phyloP scores from a whole-genome alignment of 1,140 invertebrate genomes.

The Neodiprion virginianus region DNA sequence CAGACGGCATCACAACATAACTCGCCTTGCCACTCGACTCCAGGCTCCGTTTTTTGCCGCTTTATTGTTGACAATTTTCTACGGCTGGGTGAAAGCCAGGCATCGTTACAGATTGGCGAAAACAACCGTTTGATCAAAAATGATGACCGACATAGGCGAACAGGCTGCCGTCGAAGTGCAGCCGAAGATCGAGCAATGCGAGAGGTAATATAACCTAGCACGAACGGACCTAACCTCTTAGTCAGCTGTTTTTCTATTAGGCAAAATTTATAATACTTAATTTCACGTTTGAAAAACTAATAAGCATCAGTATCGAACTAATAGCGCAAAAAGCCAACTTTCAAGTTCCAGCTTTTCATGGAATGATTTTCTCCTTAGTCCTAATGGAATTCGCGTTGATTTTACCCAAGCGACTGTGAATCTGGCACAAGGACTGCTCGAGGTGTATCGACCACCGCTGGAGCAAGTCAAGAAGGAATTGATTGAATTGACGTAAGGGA shows the following conservation, averaged over 20 bases:
- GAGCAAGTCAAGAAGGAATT: constrained; percentile 52
- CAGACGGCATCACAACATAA: too few relatives aligned
- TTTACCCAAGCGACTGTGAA: constrained; percentile 44
- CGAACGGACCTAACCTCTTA: neutral
- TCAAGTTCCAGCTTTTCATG: constrained; percentile 11
- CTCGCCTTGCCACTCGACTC: too few relatives aligned
- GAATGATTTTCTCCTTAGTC: constrained; percentile 17
- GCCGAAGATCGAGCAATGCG: constrained; percentile 27
- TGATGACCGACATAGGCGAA: constrained; percentile 52
- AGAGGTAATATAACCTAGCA: constrained; percentile 47
- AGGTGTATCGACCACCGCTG: constrained; percentile 46
- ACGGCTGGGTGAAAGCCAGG: neutral
- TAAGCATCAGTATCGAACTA: neutral
- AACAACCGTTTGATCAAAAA: constrained; percentile 25
- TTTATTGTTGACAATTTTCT: neutral
- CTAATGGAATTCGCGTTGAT: constrained; percentile 32
- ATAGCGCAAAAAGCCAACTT: neutral
- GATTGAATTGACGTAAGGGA: constrained; percentile 52
- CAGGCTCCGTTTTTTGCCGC: too few relatives aligned
- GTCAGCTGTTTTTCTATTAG: neutral
- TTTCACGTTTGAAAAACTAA: constrained; percentile 8
- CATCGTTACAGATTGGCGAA: too few relatives aligned
- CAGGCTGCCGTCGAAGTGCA: constrained; percentile 38
- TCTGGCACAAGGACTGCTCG: constrained; percentile 48
- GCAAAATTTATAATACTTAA: neutral